Percentiles rank a stretch among this genome's conserved stretches.
phyloP scores from a whole-genome alignment of 2,113 vertebrate genomes.

The Setophaga coronata region DNA sequence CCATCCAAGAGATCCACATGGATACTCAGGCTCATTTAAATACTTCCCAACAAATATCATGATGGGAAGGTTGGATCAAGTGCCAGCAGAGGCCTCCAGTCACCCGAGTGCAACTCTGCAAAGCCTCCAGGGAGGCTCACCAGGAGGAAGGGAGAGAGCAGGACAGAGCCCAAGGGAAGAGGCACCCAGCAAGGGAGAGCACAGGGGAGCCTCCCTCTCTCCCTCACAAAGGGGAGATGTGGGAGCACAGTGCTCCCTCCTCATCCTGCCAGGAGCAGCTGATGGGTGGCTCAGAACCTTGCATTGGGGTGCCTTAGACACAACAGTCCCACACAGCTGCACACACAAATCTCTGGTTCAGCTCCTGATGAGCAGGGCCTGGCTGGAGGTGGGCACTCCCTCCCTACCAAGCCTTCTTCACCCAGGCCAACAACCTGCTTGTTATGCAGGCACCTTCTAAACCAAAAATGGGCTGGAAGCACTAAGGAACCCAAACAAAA shows the following conservation, averaged over 20 bases:
- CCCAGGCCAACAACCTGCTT: neutral
- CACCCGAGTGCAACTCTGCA: neutral
- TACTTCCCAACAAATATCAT: neutral
- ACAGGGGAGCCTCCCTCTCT: neutral
- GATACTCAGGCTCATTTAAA: neutral
- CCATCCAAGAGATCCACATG: accelerated
- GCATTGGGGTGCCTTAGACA: neutral
- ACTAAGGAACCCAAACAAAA: neutral
- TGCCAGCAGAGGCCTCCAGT: neutral
- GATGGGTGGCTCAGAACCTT: neutral
- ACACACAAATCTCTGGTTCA: neutral
- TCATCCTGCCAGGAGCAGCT: neutral
- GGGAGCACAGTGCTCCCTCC: neutral
- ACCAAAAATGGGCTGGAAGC: neutral
- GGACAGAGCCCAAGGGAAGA: neutral
- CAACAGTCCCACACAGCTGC: neutral
- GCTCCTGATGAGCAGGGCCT: neutral
- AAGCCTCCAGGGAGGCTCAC: neutral
- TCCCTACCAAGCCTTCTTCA: neutral
- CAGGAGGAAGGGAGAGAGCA: neutral
- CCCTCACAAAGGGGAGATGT: too few species aligned
- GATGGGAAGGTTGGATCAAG: neutral
- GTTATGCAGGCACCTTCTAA: neutral
- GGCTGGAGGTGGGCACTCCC: neutral
- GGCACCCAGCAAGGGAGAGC: neutral